Evolutionary conservation across 2,888 invertebrate genomes (phyloP), one percentile per base, ranked within the genome.

Genomic region (Cephus nigrinus): DNA sequence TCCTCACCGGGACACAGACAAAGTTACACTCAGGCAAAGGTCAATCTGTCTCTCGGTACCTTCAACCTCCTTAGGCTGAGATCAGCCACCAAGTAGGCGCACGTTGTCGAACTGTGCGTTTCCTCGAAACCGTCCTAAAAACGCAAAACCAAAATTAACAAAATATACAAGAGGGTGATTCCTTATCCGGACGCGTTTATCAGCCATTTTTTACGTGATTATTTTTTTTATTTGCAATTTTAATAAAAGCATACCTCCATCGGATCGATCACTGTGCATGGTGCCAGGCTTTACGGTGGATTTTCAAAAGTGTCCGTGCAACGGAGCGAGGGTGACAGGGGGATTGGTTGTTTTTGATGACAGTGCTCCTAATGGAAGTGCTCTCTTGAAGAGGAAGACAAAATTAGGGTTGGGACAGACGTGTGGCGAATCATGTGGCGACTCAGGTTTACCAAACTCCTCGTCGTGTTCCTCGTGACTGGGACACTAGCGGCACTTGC

Each of bases 1-100:
- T 88, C 87, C 88, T 87, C 88, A 86, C 81, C 87, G 88, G 87
- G 87, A 87, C 88, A 88, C 87, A 86, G 88, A 85, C 86, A 86
- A 88, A 87, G 88, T 88, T 87, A 87, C 86, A 85, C 87, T 86
- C 86, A 87, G 85, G 84, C 73, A 80, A 86, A 86, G 84, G 86
- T 87, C 85, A 84, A 86, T 84, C 85, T 84, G 84, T 83, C 69
- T 69, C 32, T 69, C 69, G 31, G 69, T 69, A 40, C 40, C 40
- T 69, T 69, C 69, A 69, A 32, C 15, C 69, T 69, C 2, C 40
- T 40, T 15, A 15, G 15, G 40, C 40, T 40, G 40, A 40, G 15
- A 5, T 40, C 40, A 40, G 40, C 40, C 40, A 5, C 40, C 15
- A 15, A 40, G 40, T 40, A 40, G 40, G 40, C 5, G 40, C 15